A percentile compares a stretch with the other conserved stretches of the same genome.
Conservation (phyloP, 2,113 vertebrate genomes). For the Chroicocephalus ridibundus region DNA sequence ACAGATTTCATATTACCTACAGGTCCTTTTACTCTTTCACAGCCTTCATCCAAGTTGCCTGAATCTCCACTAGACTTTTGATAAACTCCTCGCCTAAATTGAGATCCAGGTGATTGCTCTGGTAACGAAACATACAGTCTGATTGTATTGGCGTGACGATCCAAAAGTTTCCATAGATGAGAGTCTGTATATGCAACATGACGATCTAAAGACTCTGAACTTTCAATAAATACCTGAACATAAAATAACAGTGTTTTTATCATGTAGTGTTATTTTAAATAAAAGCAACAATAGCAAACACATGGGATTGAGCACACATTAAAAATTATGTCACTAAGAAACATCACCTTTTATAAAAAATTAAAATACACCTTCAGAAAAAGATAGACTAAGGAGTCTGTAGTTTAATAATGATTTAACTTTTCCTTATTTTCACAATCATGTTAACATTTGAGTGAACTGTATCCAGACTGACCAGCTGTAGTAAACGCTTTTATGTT, state of each 20-base stretch:
- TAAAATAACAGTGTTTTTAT: background rate
- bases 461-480: background rate
- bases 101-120: slow-evolving; percentile 88
- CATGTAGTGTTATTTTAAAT: background rate
- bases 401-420: background rate
- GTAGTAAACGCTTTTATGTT: background rate
- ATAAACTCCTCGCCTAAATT: slow-evolving; percentile 81
- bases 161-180: slow-evolving; percentile 92
- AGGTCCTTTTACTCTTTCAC: slow-evolving; percentile 82
- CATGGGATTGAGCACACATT: background rate
- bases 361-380: background rate
- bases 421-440: background rate
- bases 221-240: slow-evolving; percentile 92
- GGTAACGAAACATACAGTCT: slow-evolving; percentile 89
- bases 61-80: slow-evolving; percentile 82
- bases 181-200: slow-evolving; percentile 90
- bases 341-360: background rate
- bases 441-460: background rate
- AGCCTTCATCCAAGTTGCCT: slow-evolving; percentile 74
- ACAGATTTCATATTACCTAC: slow-evolving; percentile 84
- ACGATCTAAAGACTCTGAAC: slow-evolving; percentile 88
- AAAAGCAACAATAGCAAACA: background rate
- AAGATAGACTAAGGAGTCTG: background rate
- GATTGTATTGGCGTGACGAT: slow-evolving; percentile 97
- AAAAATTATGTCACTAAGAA: background rate